Conservation (phyloP, 2,888 invertebrate genomes). For the Sympetrum striolatum region DNA sequence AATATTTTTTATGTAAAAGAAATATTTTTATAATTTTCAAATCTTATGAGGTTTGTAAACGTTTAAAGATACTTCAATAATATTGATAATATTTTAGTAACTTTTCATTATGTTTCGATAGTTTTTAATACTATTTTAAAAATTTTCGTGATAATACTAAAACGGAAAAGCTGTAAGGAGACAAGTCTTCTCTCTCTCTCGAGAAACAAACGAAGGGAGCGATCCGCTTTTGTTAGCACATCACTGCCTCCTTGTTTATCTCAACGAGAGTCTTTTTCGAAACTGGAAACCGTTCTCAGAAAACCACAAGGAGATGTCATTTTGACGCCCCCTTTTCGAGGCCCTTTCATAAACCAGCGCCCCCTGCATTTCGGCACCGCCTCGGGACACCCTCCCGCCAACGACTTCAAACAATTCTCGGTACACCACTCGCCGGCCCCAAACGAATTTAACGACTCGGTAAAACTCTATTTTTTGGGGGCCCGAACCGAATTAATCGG, state of each 20-base stretch:
- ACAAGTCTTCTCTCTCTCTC: no score
- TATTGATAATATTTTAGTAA: no score
- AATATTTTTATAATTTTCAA: no score
- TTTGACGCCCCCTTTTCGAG: neutral
- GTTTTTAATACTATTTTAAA: no score
- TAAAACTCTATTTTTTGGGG: neutral
- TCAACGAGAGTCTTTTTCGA: constrained; percentile 1
- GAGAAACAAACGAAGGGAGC: no score
- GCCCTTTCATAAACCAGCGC: neutral
- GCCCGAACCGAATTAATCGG: neutral
- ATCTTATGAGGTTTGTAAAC: no score
- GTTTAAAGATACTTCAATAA: no score
- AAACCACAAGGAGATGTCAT: constrained; percentile 1
- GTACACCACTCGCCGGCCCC: neutral
- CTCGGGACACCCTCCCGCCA: neutral
- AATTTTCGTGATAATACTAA: no score
- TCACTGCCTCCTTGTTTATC: neutral
- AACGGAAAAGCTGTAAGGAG: no score
- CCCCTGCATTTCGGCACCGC: neutral
- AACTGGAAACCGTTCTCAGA: constrained; percentile 10
- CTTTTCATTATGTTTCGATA: no score
- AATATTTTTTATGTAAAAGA: no score
- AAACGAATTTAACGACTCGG: constrained; percentile 12
- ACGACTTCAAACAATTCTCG: constrained; percentile 20
- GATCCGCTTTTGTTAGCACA: no score